Conservation (phyloP, 2,113 vertebrate genomes). For the Perca flavescens region DNA sequence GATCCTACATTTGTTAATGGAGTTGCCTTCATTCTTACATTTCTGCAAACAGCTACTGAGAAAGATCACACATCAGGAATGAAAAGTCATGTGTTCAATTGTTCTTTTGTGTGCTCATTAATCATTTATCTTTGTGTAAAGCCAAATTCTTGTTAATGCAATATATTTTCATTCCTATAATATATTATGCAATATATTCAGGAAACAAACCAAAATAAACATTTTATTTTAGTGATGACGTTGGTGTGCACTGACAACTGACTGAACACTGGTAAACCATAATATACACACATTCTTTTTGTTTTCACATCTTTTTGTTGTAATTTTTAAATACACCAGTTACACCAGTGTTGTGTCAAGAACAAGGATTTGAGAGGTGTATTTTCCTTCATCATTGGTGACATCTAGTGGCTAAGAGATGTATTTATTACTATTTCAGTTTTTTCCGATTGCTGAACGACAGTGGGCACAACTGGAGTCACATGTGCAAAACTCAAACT, state of each 20-base stretch:
- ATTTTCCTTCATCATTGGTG: slow-evolving; percentile 61
- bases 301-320: background rate
- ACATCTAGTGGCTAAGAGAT: slow-evolving; percentile 66
- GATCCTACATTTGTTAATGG: background rate
- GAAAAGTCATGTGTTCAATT: background rate
- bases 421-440: background rate
- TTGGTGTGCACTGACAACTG: background rate
- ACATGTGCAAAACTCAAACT: no score
- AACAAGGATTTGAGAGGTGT: background rate
- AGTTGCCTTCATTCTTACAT: background rate
- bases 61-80: background rate
- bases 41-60: background rate
- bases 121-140: background rate
- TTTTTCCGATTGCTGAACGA: no score
- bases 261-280: background rate
- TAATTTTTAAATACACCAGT: background rate
- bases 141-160: background rate
- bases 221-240: background rate
- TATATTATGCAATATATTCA: background rate
- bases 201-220: background rate
- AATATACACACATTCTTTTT: background rate
- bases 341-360: background rate
- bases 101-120: background rate
- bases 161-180: background rate
- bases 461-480: no score